phyloP scores from a whole-genome alignment of 35 echinoderm and acorn worm species.

The Acanthaster planci region DNA sequence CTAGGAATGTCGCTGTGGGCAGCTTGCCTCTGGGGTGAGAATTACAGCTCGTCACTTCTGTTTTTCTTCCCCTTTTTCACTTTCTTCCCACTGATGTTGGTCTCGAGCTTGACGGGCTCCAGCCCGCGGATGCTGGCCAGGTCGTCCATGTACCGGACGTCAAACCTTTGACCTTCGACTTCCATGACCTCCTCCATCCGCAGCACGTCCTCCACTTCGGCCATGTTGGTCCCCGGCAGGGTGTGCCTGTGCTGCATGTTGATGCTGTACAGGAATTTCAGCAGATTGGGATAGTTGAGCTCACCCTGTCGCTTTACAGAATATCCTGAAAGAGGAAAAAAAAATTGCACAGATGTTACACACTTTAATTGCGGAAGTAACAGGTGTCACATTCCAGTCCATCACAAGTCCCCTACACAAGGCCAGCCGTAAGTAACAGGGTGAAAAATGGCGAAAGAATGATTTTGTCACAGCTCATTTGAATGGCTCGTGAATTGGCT shows the following conservation, averaged over 20 bases:
- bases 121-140: neutral
- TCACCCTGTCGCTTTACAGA: neutral
- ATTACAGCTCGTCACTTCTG: neutral
- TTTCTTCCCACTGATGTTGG: neutral
- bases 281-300: constrained; percentile 30
- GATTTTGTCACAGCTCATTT: no score
- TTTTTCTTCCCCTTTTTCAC: neutral
- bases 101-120: neutral
- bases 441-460: no score
- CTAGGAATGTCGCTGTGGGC: no score
- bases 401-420: no score
- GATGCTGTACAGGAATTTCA: constrained; percentile 34
- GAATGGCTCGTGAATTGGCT: no score
- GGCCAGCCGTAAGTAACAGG: no score
- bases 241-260: constrained; percentile 3
- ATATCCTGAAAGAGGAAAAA: neutral
- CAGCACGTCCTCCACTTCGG: constrained; percentile 11
- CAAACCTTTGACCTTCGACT: constrained; percentile 16
- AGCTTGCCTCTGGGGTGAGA: neutral
- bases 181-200: constrained; percentile 45
- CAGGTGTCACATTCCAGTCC: no score
- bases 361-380: no score
- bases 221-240: constrained; percentile 21
- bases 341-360: neutral
- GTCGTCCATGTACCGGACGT: constrained; percentile 31